phyloP scores from a whole-genome alignment of 2,113 vertebrate genomes.

The Phasianus colchicus region DNA sequence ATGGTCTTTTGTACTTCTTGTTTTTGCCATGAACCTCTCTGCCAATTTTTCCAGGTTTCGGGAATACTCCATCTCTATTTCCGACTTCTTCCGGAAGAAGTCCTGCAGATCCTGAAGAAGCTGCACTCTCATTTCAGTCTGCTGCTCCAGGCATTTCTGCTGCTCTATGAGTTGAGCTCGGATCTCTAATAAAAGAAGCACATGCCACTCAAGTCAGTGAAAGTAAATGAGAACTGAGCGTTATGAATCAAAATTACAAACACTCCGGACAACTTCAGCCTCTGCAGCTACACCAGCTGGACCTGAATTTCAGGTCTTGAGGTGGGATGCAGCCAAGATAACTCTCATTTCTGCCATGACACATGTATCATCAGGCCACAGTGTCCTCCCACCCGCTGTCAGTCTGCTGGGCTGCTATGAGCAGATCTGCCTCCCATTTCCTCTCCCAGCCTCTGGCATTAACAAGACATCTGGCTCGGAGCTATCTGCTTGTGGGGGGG shows the following conservation, averaged over 20 bases:
- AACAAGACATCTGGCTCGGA: neutral
- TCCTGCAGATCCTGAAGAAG: constrained; percentile 98
- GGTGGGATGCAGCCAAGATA: neutral
- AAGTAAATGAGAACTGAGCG: neutral
- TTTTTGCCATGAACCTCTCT: constrained; percentile 99
- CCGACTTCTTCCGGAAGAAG: constrained; percentile 98
- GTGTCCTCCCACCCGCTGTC: neutral
- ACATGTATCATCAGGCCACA: fast-evolving
- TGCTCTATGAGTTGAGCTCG: constrained; percentile 95
- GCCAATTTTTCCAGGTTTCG: constrained; percentile 96
- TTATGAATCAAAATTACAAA: neutral
- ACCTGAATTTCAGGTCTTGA: neutral
- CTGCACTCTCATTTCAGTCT: constrained; percentile 97
- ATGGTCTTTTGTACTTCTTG: constrained; percentile 97
- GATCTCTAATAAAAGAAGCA: constrained; percentile 85
- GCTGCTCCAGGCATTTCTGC: constrained; percentile 98
- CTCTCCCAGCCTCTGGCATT: neutral
- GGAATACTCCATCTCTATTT: constrained; percentile 98
- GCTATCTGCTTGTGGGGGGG: neutral
- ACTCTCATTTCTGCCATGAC: neutral
- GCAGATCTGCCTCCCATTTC: neutral
- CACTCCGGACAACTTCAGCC: neutral
- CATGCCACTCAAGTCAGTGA: neutral
- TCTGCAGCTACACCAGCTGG: neutral
- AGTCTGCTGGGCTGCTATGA: neutral